Conservation (phyloP, 2,888 invertebrate species). For the Dimorphilus gyrociliatus region DNA sequence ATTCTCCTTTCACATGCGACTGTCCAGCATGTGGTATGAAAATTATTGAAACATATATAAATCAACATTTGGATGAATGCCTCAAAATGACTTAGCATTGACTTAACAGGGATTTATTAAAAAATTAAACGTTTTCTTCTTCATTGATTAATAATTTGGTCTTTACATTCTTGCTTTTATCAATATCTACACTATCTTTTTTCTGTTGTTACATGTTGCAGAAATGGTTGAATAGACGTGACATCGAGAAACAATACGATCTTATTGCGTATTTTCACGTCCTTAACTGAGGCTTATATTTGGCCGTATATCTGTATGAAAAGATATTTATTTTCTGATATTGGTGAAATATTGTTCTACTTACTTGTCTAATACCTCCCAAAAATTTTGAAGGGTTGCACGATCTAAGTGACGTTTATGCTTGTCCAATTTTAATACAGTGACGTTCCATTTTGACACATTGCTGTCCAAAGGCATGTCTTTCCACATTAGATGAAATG, state of each 20-base stretch:
- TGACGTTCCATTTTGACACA: constrained; percentile 91
- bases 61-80: constrained; percentile 23
- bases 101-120: too few species aligned
- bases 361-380: constrained; percentile 87
- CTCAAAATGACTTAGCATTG: too few species aligned
- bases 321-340: too few species aligned
- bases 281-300: constrained; percentile 68
- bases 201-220: too few species aligned
- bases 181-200: too few species aligned
- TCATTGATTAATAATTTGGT: too few species aligned
- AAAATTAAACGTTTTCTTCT: too few species aligned
- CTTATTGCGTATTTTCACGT: too few species aligned
- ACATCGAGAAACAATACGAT: too few species aligned
- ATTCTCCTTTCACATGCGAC: too few species aligned
- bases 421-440: constrained; percentile 72
- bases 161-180: too few species aligned
- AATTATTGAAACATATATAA: constrained; percentile 14
- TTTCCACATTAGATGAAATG: constrained; percentile 89
- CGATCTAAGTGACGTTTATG: constrained; percentile 90
- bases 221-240: too few species aligned
- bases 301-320: constrained; percentile 62
- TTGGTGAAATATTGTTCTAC: constrained; percentile 5
- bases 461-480: constrained; percentile 87
- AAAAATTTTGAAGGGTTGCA: constrained; percentile 83
- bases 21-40: constrained; percentile 20